Base-by-base conservation (phyloP, 2,797 vertebrate species). In the Cynopterus sphinx region DNA sequence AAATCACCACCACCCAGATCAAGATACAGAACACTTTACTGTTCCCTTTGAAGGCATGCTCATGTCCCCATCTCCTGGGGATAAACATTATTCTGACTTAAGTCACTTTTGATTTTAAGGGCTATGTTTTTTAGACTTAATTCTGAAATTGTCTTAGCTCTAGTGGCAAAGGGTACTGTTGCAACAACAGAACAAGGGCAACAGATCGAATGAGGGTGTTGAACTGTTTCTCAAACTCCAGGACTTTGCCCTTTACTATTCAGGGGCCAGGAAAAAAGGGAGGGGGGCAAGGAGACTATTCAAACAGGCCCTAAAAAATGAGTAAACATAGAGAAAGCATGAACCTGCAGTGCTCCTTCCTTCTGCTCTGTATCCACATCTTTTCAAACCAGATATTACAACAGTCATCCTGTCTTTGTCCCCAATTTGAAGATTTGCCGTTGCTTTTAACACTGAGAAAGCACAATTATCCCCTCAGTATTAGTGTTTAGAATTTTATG, bases 171-270 rank as follows among this genome's bases (percentile, higher is more conserved):
- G 92, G 90, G 79, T 43, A 94, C 39, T 10, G 31, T 6, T 16
- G 31, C 59, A 63, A 67, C 65, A 85, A 65, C 51, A 81, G 36
- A 85, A 83, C 61, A 94, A 96, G 79, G 57, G 26, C 36, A 39
- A 75, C 46, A 88, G 39, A 67, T 19, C 6, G 0, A 88, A 55
- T 6, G 10, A 95, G 57, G 19, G n/a, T 39, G 10, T 41, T 71
- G 11, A 78, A 67, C 89, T 92, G 31, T 74, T 81, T 85, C 65
- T 79, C 93, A 83, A 67, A 63, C 81, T 68, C 87, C 9, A 33
- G 94, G 63, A 97, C 95, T 96, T 87, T 73, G 68, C 78, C 77
- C 91, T 92, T 57, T n/a, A 59, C 16, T 57, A 53, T 24, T 49
- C 31, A 13, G 6, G 49, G 51, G 33, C 39, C 57, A 33, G 71